A percentile compares a stretch with the other conserved stretches of the same genome.
phyloP scores from a whole-genome alignment of 37 sponge, comb jelly and placozoan species.

The Cliona cf. orientalis region DNA sequence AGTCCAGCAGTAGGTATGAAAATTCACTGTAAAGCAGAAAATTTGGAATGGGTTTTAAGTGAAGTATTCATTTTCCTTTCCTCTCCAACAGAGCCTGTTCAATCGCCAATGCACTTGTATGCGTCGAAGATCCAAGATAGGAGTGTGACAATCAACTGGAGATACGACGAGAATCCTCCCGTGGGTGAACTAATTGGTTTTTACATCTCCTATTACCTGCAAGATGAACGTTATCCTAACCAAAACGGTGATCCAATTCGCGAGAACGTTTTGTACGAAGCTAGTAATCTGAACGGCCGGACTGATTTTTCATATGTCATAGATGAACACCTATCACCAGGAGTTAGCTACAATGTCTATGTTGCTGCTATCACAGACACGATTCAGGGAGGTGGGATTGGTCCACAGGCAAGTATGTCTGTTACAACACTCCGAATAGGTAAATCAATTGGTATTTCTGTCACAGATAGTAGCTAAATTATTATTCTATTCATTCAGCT shows the following conservation, averaged over 20 bases:
- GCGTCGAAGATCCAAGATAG: slow-evolving; percentile 1
- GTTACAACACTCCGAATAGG: slow-evolving; percentile 20
- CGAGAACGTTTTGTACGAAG: neutral
- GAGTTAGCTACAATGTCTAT: slow-evolving; percentile 15
- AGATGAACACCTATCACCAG: slow-evolving; percentile 5
- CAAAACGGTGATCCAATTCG: neutral
- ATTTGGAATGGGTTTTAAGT: neutral
- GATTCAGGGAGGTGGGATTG: slow-evolving; percentile 12
- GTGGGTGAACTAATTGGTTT: slow-evolving; percentile 13
- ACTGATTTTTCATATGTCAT: neutral
- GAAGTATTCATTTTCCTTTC: neutral
- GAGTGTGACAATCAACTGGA: slow-evolving; percentile 34
- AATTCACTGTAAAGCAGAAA: neutral
- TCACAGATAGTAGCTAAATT: neutral
- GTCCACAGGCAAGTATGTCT: slow-evolving; percentile 28
- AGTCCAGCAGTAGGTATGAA: neutral
- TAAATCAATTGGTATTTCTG: neutral
- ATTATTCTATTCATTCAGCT: slow-evolving; percentile 3
- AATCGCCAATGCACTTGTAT: slow-evolving; percentile 34
- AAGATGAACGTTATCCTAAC: slow-evolving; percentile 16
- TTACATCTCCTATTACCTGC: neutral
- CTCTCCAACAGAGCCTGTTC: slow-evolving; percentile 13
- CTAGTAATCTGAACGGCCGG: neutral
- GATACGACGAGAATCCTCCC: slow-evolving; percentile 18
- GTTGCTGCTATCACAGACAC: slow-evolving; percentile 14